Conservation (phyloP, 2,888 invertebrate species). For the Eupithecia vulgata region DNA sequence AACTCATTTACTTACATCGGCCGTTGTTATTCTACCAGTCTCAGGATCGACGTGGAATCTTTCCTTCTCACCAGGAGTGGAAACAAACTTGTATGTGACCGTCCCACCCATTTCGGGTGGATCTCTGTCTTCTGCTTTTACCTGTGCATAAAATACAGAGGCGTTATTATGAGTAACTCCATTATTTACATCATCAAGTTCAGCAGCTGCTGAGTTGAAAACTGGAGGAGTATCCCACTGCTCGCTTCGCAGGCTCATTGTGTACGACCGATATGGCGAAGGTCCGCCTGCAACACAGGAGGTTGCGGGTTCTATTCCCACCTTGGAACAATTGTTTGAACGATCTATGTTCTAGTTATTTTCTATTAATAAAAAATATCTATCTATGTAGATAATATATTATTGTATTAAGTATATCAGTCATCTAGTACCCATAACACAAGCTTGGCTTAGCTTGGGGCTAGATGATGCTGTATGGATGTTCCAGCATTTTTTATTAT, state of each 20-base stretch:
- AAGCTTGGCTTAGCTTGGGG: too few species aligned
- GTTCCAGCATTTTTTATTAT: too few species aligned
- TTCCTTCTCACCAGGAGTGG: slow-evolving; percentile 88
- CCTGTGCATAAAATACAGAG: slow-evolving; percentile 66
- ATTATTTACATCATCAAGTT: background rate
- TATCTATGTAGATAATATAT: too few species aligned
- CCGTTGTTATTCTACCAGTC: slow-evolving; percentile 91
- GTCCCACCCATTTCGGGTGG: slow-evolving; percentile 90
- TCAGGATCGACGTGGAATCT: slow-evolving; percentile 91
- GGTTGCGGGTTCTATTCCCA: too few species aligned
- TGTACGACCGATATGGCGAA: background rate
- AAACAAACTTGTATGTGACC: slow-evolving; percentile 92
- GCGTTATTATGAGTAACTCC: background rate
- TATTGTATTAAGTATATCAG: too few species aligned
- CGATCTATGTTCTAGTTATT: too few species aligned
- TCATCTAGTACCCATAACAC: too few species aligned
- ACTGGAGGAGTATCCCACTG: background rate
- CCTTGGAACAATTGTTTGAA: too few species aligned
- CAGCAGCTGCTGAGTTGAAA: background rate
- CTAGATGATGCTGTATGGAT: too few species aligned
- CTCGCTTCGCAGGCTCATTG: background rate
- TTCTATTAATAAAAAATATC: too few species aligned
- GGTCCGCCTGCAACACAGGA: too few species aligned
- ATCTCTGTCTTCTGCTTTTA: slow-evolving; percentile 89
- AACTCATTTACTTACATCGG: slow-evolving; percentile 79